Evolutionary conservation across 1,140 invertebrate genomes (phyloP).

Genomic region (Hylaeus volcanicus): DNA sequence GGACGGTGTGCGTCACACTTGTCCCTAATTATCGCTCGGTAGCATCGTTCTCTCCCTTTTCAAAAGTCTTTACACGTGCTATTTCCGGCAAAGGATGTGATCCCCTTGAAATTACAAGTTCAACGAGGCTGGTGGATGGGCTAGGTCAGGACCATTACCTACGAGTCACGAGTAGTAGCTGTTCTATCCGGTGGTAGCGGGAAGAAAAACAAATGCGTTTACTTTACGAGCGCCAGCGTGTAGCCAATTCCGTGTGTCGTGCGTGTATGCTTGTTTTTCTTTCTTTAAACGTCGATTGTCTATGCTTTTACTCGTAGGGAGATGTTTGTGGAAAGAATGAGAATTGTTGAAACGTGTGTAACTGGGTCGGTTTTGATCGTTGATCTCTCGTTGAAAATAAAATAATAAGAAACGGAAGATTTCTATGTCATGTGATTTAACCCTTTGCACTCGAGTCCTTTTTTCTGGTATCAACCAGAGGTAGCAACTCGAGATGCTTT

Average conservation of each 20-base stretch:
- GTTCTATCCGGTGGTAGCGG: background rate
- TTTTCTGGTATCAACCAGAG: too few species aligned
- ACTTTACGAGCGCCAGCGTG: background rate
- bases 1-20: slow-evolving; percentile 5
- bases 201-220: slow-evolving; percentile 3
- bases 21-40: slow-evolving; percentile 47
- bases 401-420: too few species aligned
- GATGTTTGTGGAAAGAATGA: background rate
- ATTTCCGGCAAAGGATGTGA: slow-evolving; percentile 57
- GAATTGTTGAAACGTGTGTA: too few species aligned
- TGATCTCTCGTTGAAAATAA: too few species aligned
- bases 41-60: slow-evolving; percentile 3
- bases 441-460: too few species aligned
- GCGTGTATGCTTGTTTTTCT: background rate
- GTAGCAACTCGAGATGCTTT: too few species aligned
- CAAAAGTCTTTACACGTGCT: slow-evolving; percentile 38
- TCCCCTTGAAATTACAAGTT: slow-evolving; percentile 52
- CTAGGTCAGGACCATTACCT: slow-evolving; percentile 56
- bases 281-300: background rate
- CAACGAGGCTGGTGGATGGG: slow-evolving; percentile 32
- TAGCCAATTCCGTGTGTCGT: background rate
- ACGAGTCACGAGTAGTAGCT: background rate
- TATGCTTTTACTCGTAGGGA: background rate
- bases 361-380: too few species aligned
- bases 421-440: too few species aligned